These are phyloP conservation scores for Halesus radiatus DNA, from an alignment of 1,140 invertebrate genomes.

Conservation along the genomic window DNA sequence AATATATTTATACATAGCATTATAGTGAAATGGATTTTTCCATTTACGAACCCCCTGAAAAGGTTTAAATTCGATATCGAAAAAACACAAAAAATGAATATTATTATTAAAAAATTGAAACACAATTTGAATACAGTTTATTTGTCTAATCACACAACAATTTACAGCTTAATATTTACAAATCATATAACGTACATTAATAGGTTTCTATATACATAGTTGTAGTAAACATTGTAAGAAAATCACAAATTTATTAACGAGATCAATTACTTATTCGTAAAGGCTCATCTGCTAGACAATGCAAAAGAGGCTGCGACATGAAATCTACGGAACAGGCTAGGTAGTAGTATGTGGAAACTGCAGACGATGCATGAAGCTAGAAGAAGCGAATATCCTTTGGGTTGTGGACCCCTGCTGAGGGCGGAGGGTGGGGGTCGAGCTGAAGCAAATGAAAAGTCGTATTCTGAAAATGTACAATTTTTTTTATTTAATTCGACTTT, in stretches of 20 bases:
- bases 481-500: too few species aligned
- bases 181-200: neutral
- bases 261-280: too few species aligned
- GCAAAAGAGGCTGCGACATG: neutral
- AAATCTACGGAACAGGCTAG: neutral
- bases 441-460: slow-evolving; percentile 51
- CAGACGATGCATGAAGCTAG: neutral
- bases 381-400: neutral
- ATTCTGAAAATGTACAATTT: slow-evolving; percentile 49
- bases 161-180: neutral
- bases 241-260: too few species aligned
- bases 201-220: neutral
- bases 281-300: neutral
- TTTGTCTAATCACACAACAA: slow-evolving; percentile 15
- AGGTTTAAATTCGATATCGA: too few species aligned
- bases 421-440: slow-evolving; percentile 54
- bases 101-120: too few species aligned
- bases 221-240: too few species aligned
- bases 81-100: too few species aligned
- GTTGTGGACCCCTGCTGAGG: slow-evolving; percentile 28
- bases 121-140: neutral
- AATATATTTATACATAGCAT: too few species aligned
- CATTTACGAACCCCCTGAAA: too few species aligned
- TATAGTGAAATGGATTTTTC: too few species aligned
- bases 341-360: neutral